Evolutionary conservation across 92 coral and sea anemone species (phyloP).

Genomic region (Micromussa lordhowensis): DNA sequence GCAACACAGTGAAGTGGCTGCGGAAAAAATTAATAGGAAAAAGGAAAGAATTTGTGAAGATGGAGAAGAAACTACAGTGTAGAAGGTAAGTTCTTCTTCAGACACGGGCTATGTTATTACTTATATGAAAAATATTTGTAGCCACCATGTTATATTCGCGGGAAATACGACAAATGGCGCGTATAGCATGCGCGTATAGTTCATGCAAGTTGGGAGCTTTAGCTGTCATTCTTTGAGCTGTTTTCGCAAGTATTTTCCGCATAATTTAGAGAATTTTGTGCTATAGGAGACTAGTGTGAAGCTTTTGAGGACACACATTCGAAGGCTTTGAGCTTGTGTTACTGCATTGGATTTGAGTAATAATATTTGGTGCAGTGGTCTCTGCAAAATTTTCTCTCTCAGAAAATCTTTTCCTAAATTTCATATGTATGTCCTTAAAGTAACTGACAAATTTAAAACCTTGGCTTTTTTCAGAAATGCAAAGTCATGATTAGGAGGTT

Average conservation of each 20-base stretch:
- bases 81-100: not conserved
- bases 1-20: not conserved
- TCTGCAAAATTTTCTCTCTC: slow-evolving; percentile 10
- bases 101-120: not conserved
- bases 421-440: not conserved
- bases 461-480: slow-evolving; percentile 9
- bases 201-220: slow-evolving; percentile 27
- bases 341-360: slow-evolving; percentile 16
- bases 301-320: slow-evolving; percentile 13
- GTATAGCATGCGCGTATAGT: slow-evolving; percentile 9
- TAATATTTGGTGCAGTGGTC: slow-evolving; percentile 11
- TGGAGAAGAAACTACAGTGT: not conserved
- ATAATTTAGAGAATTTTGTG: slow-evolving; percentile 9
- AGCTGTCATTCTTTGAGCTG: slow-evolving; percentile 18
- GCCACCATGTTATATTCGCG: slow-evolving; percentile 11
- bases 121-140: not conserved
- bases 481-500: not conserved
- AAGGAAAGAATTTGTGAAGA: not conserved
- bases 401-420: not conserved
- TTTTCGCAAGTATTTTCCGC: not conserved
- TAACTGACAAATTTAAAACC: not conserved
- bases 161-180: slow-evolving; percentile 7
- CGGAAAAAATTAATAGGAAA: not conserved
- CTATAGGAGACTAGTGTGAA: slow-evolving; percentile 7
- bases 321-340: not conserved